Percentiles rank a stretch among this genome's conserved stretches.
Conservation (phyloP, 2,797 vertebrate species). For the Hipposideros larvatus region DNA sequence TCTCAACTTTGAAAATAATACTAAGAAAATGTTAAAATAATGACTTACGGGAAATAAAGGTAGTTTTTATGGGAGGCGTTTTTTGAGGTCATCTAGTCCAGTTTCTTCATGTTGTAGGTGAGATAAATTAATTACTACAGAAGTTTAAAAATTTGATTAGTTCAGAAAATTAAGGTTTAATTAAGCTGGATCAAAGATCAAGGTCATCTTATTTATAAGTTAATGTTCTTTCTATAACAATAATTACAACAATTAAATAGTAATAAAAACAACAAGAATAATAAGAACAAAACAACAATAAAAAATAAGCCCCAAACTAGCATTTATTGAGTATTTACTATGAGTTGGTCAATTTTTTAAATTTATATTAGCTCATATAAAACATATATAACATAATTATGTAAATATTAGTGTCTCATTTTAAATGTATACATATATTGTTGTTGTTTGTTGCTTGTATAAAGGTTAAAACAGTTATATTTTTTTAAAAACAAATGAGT, state of each 20-base stretch:
- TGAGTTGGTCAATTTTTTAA: not conserved
- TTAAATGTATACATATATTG: not conserved
- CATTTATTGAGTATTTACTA: not conserved
- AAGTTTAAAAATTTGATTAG: not conserved
- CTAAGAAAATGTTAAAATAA: not conserved
- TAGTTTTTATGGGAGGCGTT: not conserved
- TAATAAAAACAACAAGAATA: not conserved
- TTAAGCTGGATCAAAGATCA: not conserved
- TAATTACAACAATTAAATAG: not conserved
- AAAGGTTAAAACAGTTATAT: not conserved
- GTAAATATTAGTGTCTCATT: not conserved
- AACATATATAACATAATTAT: not conserved
- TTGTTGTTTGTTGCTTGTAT: not conserved
- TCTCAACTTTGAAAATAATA: not conserved
- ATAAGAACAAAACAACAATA: not conserved
- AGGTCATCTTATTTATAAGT: not conserved
- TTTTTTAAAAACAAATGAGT: not conserved
- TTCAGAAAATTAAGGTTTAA: not conserved
- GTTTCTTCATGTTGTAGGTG: not conserved
- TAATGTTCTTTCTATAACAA: not conserved
- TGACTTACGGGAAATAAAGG: not conserved
- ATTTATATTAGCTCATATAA: not conserved
- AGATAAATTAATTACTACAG: not conserved
- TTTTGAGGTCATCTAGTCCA: not conserved
- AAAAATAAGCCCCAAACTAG: not conserved